Evolutionary conservation across 2,888 invertebrate species (phyloP).

Genomic region (Tribolium freemani): DNA sequence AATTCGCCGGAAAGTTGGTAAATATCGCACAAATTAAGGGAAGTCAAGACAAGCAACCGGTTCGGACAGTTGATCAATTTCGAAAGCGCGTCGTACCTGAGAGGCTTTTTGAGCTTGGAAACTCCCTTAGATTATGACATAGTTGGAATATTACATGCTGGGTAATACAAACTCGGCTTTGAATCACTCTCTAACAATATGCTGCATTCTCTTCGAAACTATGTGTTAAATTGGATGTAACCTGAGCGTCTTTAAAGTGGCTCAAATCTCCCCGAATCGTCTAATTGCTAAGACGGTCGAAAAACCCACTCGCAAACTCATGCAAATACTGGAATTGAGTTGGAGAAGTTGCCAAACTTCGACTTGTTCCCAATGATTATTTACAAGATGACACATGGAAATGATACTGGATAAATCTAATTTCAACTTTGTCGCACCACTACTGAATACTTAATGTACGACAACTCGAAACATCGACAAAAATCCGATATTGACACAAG

Average conservation of each 20-base stretch:
- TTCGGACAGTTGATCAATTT: not conserved
- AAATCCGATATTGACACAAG: too few species aligned
- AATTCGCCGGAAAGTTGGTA: not conserved
- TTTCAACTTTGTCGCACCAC: not conserved
- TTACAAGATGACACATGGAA: not conserved
- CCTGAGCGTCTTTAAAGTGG: not conserved
- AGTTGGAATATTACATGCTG: not conserved
- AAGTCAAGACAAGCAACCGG: too few species aligned
- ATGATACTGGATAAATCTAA: not conserved
- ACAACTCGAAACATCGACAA: not conserved
- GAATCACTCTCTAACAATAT: not conserved
- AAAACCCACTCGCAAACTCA: not conserved
- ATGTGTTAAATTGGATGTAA: not conserved
- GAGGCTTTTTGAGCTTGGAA: not conserved
- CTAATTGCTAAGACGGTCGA: not conserved
- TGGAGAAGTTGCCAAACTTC: not conserved
- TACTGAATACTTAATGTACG: not conserved
- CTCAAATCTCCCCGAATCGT: not conserved
- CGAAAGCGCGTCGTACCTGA: not conserved
- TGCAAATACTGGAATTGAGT: not conserved
- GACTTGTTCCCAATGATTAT: not conserved
- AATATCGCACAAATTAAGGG: not conserved
- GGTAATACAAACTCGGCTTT: not conserved
- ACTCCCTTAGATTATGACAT: not conserved
- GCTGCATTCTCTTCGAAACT: not conserved